Evolutionary conservation across 2,797 vertebrate species (phyloP), one percentile per base, ranked within the genome.

Genomic region (Schizopygopsis malacanthus): DNA sequence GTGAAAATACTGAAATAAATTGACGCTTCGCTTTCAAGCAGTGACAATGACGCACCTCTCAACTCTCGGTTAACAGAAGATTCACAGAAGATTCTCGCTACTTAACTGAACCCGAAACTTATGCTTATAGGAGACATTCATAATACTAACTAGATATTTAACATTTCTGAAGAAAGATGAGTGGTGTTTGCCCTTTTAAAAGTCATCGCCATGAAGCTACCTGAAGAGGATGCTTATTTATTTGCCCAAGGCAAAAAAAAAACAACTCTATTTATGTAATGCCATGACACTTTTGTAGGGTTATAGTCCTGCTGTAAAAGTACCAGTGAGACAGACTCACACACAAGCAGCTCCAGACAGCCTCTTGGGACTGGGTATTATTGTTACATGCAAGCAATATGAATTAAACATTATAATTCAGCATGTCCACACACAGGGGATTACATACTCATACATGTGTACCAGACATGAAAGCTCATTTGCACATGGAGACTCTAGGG

Each of bases 401-500:
- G 41, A 39, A 76, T 41, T 63, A 72, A 8, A 12, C 61, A 43
- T 75, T 11, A 13, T 16, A 76, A 71, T 22, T 9, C 2, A 61
- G n/a, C 22, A 16, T 67, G 79, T 82, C 70, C 37, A 22, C n/a
- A 43, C 63, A 22, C 63, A 12, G 45, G 39, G 47, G 18, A 33
- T 25, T 71, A 81, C 18, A 61, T 6, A 4, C 50, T 5, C 5
- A 3, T 18, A 75, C 69, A 72, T 39, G 10, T 28, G 41, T 45
- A 20, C 6, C 65, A 70, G 79, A 25, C 47, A 41, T 69, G 59
- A 73, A 67, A 39, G 59, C 63, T 56, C 39, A 78, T 82, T 78
- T 79, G 82, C 72, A 82, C 82, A 59, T 10, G 45, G 28, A 45
- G n/a, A 67, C 61, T 50, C 78, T 13, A 20, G 43, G 50, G n/a